A percentile compares a stretch with the other conserved stretches of the same genome.
Evolutionary conservation across 1,140 invertebrate genomes (phyloP).

Genomic region (Phocides pigmalion): DNA sequence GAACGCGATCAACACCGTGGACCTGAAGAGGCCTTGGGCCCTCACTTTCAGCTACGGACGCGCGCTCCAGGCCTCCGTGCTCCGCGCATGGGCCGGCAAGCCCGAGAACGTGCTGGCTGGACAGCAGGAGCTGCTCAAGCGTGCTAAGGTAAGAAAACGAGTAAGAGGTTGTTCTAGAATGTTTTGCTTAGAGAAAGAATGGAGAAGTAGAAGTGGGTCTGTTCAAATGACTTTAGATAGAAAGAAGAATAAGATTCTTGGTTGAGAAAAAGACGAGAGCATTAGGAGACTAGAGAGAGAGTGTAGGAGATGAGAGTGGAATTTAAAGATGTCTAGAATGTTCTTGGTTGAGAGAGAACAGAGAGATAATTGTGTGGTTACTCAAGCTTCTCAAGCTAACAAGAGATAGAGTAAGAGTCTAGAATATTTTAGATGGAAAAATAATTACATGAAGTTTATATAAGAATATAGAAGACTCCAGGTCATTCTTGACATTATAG

Average conservation of each 20-base stretch:
- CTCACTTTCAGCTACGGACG: conserved; percentile 98
- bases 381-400: too few species aligned
- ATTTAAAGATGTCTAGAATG: too few species aligned
- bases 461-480: too few species aligned
- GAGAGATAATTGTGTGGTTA: neutral
- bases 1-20: conserved; percentile 95
- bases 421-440: too few species aligned
- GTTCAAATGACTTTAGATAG: neutral
- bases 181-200: neutral
- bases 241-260: neutral
- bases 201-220: too few species aligned
- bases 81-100: conserved; percentile 96
- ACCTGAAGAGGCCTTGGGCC: conserved; percentile 93
- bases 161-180: conserved; percentile 13
- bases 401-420: too few species aligned
- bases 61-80: conserved; percentile 93
- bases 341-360: neutral
- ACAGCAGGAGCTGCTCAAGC: conserved; percentile 94
- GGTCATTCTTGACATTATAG: too few species aligned
- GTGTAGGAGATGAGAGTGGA: neutral
- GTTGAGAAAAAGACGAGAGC: too few species aligned
- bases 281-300: too few species aligned
- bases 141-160: conserved; percentile 89
- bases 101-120: conserved; percentile 91
- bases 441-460: too few species aligned